Percentiles rank a stretch among this genome's conserved stretches.
These are phyloP conservation scores for Etia nguti DNA, from an alignment of 2,113 vertebrate genomes.

Conservation along the genomic window DNA sequence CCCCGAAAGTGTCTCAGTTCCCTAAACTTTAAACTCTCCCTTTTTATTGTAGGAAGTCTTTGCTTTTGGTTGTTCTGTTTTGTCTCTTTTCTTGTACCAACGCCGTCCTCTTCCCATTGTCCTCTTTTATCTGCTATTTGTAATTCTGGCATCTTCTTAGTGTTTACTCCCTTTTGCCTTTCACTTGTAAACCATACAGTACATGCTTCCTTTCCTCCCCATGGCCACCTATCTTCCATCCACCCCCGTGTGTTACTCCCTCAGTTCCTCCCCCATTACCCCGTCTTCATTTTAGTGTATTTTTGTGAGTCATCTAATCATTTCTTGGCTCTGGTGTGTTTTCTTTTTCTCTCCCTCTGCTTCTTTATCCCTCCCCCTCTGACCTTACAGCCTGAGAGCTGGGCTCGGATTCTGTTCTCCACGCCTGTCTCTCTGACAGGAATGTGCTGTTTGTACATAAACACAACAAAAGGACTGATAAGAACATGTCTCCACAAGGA, in stretches of 20 bases:
- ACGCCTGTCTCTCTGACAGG: constrained; percentile 10
- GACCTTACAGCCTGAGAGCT: constrained; percentile 32
- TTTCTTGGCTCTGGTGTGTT: neutral
- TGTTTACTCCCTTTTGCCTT: neutral
- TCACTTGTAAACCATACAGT: neutral
- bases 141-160: neutral
- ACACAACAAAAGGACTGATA: constrained; percentile 50
- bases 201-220: neutral
- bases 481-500: constrained; percentile 22
- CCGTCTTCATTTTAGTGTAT: neutral
- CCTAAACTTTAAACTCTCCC: neutral
- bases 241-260: neutral
- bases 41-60: neutral
- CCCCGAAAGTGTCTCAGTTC: neutral
- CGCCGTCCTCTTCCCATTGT: neutral
- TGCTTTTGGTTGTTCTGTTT: neutral
- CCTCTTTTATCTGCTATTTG: neutral
- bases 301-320: neutral
- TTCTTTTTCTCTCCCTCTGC: neutral
- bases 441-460: constrained; percentile 64
- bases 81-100: neutral
- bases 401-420: constrained; percentile 4
- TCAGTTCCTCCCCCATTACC: neutral
- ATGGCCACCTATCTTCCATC: neutral
- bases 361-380: neutral